These are phyloP conservation scores for Pampus argenteus DNA, from an alignment of 2,797 vertebrate genomes.

Conservation along the genomic window DNA sequence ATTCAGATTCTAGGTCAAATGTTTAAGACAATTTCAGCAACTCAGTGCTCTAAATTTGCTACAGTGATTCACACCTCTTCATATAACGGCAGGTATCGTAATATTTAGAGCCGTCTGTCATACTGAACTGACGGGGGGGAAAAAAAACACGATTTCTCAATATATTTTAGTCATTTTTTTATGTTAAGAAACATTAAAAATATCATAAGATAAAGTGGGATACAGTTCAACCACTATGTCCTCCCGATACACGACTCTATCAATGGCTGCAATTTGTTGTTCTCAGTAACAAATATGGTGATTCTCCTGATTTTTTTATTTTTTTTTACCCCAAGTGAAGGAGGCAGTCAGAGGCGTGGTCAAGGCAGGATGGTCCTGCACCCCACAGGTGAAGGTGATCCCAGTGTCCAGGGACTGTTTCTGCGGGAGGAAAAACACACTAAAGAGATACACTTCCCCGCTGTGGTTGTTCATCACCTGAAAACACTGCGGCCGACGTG, in stretches of 20 bases:
- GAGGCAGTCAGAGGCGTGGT: slow-evolving; percentile 49
- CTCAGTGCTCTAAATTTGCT: slow-evolving; percentile 27
- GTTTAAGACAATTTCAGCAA: slow-evolving; percentile 20
- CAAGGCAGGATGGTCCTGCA: slow-evolving; percentile 67
- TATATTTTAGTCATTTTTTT: not conserved
- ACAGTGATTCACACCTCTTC: slow-evolving; percentile 32
- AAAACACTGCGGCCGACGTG: slow-evolving; percentile 46
- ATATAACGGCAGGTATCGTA: slow-evolving; percentile 29
- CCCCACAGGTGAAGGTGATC: slow-evolving; percentile 60
- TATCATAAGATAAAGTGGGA: slow-evolving; percentile 5
- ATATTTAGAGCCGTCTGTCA: slow-evolving; percentile 43
- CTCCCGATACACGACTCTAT: not conserved
- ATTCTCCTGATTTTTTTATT: not conserved
- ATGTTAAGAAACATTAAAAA: slow-evolving; percentile 4
- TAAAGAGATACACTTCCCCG: slow-evolving; percentile 54
- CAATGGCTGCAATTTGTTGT: not conserved
- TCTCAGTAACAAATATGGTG: no score
- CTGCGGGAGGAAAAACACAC: slow-evolving; percentile 54
- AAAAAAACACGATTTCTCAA: slow-evolving; percentile 1
- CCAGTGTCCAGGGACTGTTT: slow-evolving; percentile 45
- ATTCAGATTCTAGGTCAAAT: slow-evolving; percentile 22
- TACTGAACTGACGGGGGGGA: not conserved
- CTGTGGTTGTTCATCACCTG: slow-evolving; percentile 53
- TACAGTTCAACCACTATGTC: no score
- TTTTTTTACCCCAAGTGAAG: slow-evolving; percentile 65